Evolutionary conservation across 2,113 vertebrate species (phyloP).

Genomic region (Albula goreensis): DNA sequence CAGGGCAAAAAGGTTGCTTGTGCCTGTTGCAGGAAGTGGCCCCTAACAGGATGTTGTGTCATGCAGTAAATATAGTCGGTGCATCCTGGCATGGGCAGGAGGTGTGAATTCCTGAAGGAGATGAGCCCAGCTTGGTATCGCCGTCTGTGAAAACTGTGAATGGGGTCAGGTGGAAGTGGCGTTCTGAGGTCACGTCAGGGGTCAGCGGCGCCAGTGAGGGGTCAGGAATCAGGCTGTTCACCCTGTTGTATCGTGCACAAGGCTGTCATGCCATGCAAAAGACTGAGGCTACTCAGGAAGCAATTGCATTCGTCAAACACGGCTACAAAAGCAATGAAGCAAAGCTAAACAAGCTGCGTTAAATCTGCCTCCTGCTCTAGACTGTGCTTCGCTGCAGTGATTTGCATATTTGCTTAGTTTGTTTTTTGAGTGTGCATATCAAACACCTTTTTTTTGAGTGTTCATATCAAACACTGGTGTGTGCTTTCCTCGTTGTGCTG

Average conservation of each 20-base stretch:
- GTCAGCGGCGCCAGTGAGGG: not conserved
- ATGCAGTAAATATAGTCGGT: too few relatives aligned
- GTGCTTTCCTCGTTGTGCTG: not conserved
- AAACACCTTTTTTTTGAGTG: too few relatives aligned
- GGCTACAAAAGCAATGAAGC: not conserved
- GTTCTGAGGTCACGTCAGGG: not conserved
- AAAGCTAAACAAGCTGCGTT: not conserved
- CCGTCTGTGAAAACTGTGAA: not conserved
- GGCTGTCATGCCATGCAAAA: not conserved
- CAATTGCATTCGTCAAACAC: not conserved
- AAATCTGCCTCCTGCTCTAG: not conserved
- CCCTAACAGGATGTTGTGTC: too few relatives aligned
- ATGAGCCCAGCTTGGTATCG: not conserved
- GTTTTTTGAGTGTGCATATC: not conserved
- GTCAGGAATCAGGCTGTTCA: not conserved
- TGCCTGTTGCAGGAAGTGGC: too few relatives aligned
- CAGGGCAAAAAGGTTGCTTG: too few relatives aligned
- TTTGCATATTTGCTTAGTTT: slow-evolving; percentile 13
- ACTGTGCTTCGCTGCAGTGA: not conserved
- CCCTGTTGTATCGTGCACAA: not conserved
- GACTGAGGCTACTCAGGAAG: not conserved
- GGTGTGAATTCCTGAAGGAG: not conserved
- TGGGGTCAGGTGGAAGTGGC: not conserved
- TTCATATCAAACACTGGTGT: too few relatives aligned
- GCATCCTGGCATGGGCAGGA: not conserved